Evolutionary conservation across 2,797 vertebrate species (phyloP), one percentile per base, ranked within the genome.

Genomic region (Tapera naevia): DNA sequence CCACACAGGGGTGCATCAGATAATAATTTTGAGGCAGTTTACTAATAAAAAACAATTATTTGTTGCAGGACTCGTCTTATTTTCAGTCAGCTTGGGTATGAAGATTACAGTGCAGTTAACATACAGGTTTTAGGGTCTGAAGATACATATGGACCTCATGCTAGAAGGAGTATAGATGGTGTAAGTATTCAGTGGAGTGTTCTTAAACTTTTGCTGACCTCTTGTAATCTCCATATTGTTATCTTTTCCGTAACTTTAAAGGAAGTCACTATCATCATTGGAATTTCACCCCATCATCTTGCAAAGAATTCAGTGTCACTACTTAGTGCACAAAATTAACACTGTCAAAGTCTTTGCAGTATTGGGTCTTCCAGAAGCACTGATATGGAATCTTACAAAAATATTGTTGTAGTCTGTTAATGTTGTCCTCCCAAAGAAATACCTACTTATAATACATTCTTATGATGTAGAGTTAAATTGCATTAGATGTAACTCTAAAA

Each of bases 81-180:
- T 78, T 99, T 99, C 80, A 96, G 97, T 89, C 98, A 98, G 90
- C 70, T 98, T 35, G 97, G 97, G 37, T 90, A 99, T 84, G 98
- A 98, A 65, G 98, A 99, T 90, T 99, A 98, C 97, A 98, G 84
- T 94, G 96, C 98, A 2, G 97, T 99, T 92, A 98, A 99, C 80
- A 25, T 99, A 92, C 98, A 99, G 95, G 96, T 99, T 80, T 98
- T 99, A 51, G 99, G 98, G 82, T 98, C 98, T 11, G 98, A 99
- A 96, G 98, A 99, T 96, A 98, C 98, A 7, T 98, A 99, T 12
- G 98, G 98, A 23, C 93, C 97, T 80, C 97, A 98, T 86, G 98
- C 98, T 73, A 95, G 86, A 95, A 96, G 82, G 69, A 96, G 65
- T 87, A 85, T 91, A 95, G 97, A 94, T 82, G 89, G 92, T 95